Percentiles rank a stretch among this genome's conserved stretches.
Conservation (phyloP, 2,888 invertebrate genomes). For the Pristionchus arcanus region DNA sequence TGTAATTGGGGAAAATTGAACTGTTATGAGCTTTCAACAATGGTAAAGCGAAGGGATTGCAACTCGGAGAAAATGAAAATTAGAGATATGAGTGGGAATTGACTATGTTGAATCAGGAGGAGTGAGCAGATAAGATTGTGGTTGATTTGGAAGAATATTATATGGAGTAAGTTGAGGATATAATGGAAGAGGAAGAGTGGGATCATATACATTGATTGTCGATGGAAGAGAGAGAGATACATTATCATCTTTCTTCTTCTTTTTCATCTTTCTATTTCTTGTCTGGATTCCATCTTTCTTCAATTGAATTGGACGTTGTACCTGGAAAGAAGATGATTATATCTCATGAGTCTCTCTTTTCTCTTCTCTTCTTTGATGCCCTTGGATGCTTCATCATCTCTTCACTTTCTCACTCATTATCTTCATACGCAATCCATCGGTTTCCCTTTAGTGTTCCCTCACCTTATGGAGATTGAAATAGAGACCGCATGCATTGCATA, state of each 20-base stretch:
- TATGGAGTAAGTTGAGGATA: not conserved
- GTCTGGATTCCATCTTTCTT: conserved; percentile 99
- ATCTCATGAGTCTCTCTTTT: not conserved
- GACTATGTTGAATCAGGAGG: not conserved
- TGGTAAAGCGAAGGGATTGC: conserved; percentile 6
- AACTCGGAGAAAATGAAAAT: not conserved
- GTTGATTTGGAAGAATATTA: not conserved
- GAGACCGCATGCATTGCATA: conserved; percentile 98
- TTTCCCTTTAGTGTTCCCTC: conserved; percentile 49
- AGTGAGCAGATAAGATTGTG: not conserved
- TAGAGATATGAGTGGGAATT: not conserved
- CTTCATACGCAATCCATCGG: not conserved
- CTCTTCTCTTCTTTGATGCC: not conserved
- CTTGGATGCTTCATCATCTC: not conserved
- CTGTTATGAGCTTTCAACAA: not conserved
- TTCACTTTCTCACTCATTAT: conserved; percentile 7
- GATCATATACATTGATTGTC: not conserved
- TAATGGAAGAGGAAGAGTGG: not conserved
- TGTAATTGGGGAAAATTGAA: not conserved
- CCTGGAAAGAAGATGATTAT: conserved; percentile 84
- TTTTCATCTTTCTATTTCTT: conserved; percentile 94
- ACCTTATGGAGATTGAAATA: conserved; percentile 92
- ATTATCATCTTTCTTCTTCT: conserved; percentile 56
- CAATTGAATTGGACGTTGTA: conserved; percentile 98
- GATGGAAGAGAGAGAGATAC: not conserved